phyloP scores from a whole-genome alignment of 2,888 invertebrate genomes.

The Acrobeloides nanus region DNA sequence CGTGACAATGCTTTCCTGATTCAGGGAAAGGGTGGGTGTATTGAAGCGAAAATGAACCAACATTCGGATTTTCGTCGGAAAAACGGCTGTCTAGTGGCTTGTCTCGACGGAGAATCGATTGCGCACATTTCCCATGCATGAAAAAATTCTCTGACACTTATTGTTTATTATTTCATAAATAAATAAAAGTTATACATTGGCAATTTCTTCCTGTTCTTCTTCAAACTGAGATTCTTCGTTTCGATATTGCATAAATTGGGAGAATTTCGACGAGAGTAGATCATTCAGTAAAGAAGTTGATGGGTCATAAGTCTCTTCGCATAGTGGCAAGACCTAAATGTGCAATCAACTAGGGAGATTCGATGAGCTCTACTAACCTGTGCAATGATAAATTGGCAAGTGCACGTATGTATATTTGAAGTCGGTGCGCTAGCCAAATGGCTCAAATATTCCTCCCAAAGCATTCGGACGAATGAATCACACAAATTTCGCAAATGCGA shows the following conservation, averaged over 20 bases:
- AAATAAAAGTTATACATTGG: conserved; percentile 31
- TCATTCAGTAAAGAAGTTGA: conserved; percentile 26
- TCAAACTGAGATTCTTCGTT: conserved; percentile 19
- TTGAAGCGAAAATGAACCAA: too few species aligned
- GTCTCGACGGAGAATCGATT: too few species aligned
- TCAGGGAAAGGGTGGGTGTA: too few species aligned
- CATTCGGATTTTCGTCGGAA: too few species aligned
- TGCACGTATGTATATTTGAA: conserved; percentile 39
- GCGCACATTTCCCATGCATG: too few species aligned
- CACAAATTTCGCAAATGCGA: conserved; percentile 30
- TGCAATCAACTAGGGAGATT: conserved; percentile 11
- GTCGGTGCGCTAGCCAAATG: conserved; percentile 29
- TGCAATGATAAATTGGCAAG: conserved; percentile 30
- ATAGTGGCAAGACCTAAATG: conserved; percentile 38
- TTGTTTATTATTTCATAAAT: too few species aligned
- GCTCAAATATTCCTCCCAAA: conserved; percentile 43
- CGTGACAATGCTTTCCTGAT: too few species aligned
- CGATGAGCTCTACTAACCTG: conserved; percentile 13
- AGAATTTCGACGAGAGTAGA: conserved; percentile 30
- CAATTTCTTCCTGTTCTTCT: conserved; percentile 39
- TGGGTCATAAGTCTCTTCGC: conserved; percentile 32
- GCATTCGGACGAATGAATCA: conserved; percentile 34
- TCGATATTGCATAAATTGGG: conserved; percentile 27
- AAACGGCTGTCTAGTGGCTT: too few species aligned
- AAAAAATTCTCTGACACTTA: too few species aligned